phyloP scores from a whole-genome alignment of 2,797 vertebrate species.

The Orestias chungarensis region DNA sequence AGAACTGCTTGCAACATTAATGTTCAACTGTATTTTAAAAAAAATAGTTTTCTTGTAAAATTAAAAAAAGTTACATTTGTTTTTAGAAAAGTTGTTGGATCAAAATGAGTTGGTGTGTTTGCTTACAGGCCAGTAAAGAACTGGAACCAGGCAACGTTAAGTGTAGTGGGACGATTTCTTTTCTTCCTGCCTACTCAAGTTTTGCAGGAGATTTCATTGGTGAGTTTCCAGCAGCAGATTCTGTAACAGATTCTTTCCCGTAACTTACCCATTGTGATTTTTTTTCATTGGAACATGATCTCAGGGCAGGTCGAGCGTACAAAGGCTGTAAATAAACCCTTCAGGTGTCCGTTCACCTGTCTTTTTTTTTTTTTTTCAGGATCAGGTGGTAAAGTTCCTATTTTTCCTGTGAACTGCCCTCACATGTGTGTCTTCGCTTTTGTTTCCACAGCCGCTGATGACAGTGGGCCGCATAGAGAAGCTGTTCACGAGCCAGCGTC shows the following conservation, averaged over 20 bases:
- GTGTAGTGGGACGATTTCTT: constrained; percentile 77
- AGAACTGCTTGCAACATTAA: background rate
- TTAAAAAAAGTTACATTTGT: background rate
- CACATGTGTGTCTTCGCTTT: constrained; percentile 12
- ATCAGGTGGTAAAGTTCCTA: constrained; percentile 50
- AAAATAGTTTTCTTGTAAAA: background rate
- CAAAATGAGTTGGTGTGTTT: constrained; percentile 16
- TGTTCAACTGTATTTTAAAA: background rate
- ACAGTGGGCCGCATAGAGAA: constrained; percentile 77
- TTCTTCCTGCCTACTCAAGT: constrained; percentile 75
- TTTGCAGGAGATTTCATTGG: constrained; percentile 74
- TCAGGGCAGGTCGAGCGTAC: constrained; percentile 11
- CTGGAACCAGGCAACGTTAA: constrained; percentile 77
- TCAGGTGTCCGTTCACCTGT: constrained; percentile 49
- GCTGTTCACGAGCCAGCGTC: constrained; percentile 77
- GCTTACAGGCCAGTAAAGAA: constrained; percentile 61
- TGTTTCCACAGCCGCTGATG: constrained; percentile 75
- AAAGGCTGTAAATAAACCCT: constrained; percentile 59
- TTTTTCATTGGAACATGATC: constrained; percentile 57
- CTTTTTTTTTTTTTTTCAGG: constrained; percentile 56
- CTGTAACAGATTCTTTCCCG: background rate
- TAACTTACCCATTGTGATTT: constrained; percentile 27
- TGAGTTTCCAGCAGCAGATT: constrained; percentile 43
- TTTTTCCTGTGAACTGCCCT: constrained; percentile 30
- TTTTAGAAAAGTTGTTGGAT: background rate